These are phyloP conservation scores for Smittia aterrima DNA, from an alignment of 2,888 invertebrate species.

Conservation along the genomic window DNA sequence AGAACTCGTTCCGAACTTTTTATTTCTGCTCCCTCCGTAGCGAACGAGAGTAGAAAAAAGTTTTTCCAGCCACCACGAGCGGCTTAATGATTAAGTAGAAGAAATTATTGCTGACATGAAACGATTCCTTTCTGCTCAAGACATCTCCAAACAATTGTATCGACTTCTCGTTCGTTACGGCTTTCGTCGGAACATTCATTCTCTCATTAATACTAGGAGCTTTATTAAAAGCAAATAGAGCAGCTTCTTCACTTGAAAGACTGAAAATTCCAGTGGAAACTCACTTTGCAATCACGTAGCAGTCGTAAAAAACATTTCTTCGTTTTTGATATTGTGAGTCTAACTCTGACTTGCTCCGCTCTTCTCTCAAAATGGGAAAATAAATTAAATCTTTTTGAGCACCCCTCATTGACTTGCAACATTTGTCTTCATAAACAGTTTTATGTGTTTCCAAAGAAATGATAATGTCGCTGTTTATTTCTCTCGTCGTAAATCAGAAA, in stretches of 20 bases:
- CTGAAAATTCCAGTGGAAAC: not conserved
- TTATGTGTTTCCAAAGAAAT: not conserved
- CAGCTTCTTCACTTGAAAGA: not conserved
- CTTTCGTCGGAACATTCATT: not conserved
- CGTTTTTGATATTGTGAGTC: not conserved
- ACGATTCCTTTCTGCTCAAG: not conserved
- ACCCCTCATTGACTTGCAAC: not conserved
- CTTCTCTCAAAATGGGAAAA: not conserved
- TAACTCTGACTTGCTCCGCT: not conserved
- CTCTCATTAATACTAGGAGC: not conserved
- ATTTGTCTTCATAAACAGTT: slow-evolving; percentile 20
- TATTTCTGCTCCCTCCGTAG: not conserved
- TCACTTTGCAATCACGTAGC: slow-evolving; percentile 31
- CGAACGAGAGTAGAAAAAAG: not conserved
- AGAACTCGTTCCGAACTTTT: slow-evolving; percentile 10
- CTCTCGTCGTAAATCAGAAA: too few relatives aligned
- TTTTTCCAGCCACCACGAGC: not conserved
- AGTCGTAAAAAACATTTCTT: slow-evolving; percentile 29
- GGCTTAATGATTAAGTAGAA: not conserved
- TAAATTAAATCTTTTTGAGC: slow-evolving; percentile 17
- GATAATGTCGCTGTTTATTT: too few relatives aligned
- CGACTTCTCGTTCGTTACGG: not conserved
- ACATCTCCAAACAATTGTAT: too few relatives aligned
- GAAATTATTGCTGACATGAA: slow-evolving; percentile 7
- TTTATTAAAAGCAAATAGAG: not conserved